Percentiles rank a stretch among this genome's conserved stretches.
These are phyloP conservation scores for Andrena chrysosceles DNA, from an alignment of 2,888 invertebrate genomes.

Conservation along the genomic window DNA sequence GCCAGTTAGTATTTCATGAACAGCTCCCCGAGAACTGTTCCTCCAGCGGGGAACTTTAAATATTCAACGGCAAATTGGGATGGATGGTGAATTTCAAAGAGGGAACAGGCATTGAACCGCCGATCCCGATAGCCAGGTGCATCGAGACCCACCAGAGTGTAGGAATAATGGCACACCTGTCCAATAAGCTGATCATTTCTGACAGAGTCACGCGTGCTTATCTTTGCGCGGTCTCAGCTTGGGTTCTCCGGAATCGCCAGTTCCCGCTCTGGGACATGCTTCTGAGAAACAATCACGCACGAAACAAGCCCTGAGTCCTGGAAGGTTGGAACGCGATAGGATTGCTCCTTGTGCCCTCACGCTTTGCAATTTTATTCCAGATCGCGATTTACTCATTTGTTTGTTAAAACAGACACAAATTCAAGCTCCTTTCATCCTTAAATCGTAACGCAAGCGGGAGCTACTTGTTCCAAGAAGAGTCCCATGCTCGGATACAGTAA, in stretches of 20 bases:
- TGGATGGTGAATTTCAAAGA: constrained; percentile 12
- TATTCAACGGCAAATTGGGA: neutral
- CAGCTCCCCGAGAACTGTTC: neutral
- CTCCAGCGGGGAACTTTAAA: neutral
- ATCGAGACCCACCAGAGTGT: neutral
- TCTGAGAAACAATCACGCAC: no score
- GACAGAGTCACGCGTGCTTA: constrained; percentile 1
- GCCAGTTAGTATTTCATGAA: neutral
- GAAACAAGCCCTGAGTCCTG: no score
- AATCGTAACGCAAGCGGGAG: neutral
- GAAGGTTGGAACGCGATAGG: no score
- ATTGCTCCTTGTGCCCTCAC: neutral
- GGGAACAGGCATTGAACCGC: neutral
- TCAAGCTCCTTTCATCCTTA: neutral
- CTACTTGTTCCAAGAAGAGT: neutral
- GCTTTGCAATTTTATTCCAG: neutral
- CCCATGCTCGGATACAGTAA: neutral
- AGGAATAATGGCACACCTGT: constrained; percentile 23
- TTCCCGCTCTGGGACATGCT: no score
- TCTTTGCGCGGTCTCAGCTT: no score
- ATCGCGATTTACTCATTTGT: neutral
- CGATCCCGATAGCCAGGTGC: neutral
- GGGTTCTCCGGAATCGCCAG: no score
- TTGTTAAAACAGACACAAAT: neutral
- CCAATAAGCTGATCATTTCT: constrained; percentile 43